Base-by-base conservation (phyloP, 2,888 invertebrate species). In the Callinectes sapidus region DNA sequence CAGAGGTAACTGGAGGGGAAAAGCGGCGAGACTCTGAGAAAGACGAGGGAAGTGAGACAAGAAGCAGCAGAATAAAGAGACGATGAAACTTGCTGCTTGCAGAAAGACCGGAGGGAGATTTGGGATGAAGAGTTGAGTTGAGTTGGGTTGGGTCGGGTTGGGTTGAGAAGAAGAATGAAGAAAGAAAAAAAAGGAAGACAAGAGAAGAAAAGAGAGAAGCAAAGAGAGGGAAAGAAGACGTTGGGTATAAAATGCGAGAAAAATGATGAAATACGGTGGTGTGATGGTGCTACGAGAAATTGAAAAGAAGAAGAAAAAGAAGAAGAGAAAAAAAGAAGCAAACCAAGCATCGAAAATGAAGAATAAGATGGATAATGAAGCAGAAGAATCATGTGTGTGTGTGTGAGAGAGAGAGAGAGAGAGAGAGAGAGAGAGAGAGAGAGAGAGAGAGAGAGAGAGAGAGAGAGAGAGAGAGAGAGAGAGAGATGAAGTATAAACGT, bases 1-100 rank as follows among this genome's bases (percentile, higher is more conserved):
- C 81, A 81, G 32, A 35, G 81, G 32, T 35, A 81, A 81, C 32
- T 81, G 81, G 71, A 81, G 81, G 81, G 81, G 81, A 81, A 81
- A 81, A 81, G 35, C 81, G 32, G 23, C 81, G 32, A 81, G 35
- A 13, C 81, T 35, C 81, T 35, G 32, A 81, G 81, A 35, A 81
- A 35, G 35, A 81, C 28, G 81, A 32, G 81, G 2, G 23, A 81
- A 35, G 35, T 16, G 81, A 81, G 81, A 81, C 81, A 81, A 32
- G 35, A 81, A 35, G 16, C 14, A 81, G 81, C 14, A 81, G 23
- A 23, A 61, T 32, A 81, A 81, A 16, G 35, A 32, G 35, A 81
- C 32, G 81, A 35, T 16, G 32, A 14, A 35, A 35, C 13, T 35
- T 71, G 23, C 23, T 71, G 23, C 16, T n/a, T 23, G 28, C n/a